A percentile compares a stretch with the other conserved stretches of the same genome.
Evolutionary conservation across 2,888 invertebrate species (phyloP).

Genomic region (Ashinkailepas kermadecensis): DNA sequence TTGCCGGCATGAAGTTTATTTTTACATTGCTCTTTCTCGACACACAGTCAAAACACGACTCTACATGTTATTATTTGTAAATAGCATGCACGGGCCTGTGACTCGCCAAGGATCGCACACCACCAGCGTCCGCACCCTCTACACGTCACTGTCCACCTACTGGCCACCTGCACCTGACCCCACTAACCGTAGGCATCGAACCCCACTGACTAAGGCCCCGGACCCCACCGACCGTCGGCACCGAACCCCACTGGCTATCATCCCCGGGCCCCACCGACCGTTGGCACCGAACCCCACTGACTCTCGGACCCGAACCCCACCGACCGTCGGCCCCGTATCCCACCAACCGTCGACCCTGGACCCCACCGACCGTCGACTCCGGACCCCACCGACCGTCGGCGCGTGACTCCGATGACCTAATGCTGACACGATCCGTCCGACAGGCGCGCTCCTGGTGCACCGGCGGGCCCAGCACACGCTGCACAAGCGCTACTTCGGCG

Average conservation of each 20-base stretch:
- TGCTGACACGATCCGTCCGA: background rate
- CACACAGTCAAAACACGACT: no score
- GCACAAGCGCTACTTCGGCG: conserved; percentile 74
- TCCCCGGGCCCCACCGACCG: background rate
- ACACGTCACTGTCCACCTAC: background rate
- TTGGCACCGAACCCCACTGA: background rate
- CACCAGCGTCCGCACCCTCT: no score
- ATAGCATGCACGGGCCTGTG: no score
- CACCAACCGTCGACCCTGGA: background rate
- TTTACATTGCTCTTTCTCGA: no score
- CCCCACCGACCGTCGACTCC: background rate
- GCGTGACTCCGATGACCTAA: background rate
- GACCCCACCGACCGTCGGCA: background rate
- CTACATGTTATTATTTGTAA: no score
- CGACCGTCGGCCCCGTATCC: background rate
- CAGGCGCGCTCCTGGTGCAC: conserved; percentile 32
- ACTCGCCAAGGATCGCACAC: no score
- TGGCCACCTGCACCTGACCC: background rate
- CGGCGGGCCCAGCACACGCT: conserved; percentile 45
- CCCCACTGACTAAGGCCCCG: background rate
- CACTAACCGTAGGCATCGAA: background rate
- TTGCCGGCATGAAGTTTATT: no score
- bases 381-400: background rate
- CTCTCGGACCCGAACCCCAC: background rate
- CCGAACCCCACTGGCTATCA: background rate